Evolutionary conservation across 2,888 invertebrate genomes (phyloP), one percentile per base, ranked within the genome.

Genomic region (Ectropis crepuscularia): DNA sequence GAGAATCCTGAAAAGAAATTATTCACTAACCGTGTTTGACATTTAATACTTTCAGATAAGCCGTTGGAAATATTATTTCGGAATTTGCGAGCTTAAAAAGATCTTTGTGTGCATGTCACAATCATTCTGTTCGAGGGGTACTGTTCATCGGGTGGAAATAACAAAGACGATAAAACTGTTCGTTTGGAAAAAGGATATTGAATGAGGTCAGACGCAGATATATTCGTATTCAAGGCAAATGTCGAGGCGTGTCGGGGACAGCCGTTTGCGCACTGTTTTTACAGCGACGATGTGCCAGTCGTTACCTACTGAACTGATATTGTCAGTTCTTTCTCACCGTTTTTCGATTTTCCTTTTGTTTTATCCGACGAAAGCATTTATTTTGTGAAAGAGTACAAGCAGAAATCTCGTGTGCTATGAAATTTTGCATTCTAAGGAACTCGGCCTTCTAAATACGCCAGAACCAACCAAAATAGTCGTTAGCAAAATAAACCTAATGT

Each of bases 131-230:
- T 86, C 81, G 81, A 88, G 86, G 88, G 88, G 88, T 89, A 86
- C 85, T 84, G 88, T 86, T 90, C 89, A 90, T 87, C 83, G 89
- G 85, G 87, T 89, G 89, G 89, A 90, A 90, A 88, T 90, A 90
- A 89, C 90, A 89, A 88, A 90, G 88, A 86, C 88, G 89, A 90
- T 90, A 90, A 91, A 90, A 90, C 83, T 88, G 86, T 89, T 90
- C 89, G 83, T 81, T 89, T 79, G 91, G 90, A 90, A 90, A 90
- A 90, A 87, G 89, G 90, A 89, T 90, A 90, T 91, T 89, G 89
- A 89, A 91, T 87, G 87, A 88, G 90, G 90, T 89, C 90, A 89
- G 82, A 86, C 85, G 82, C 86, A 88, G 85, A 90, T 88, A 86
- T 87, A 88, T 89, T 87, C 86, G 80, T 82, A 85, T 84, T 85